A percentile compares a stretch with the other conserved stretches of the same genome.
Conservation (phyloP, 1,140 invertebrate genomes). For the Eciton burchellii region DNA sequence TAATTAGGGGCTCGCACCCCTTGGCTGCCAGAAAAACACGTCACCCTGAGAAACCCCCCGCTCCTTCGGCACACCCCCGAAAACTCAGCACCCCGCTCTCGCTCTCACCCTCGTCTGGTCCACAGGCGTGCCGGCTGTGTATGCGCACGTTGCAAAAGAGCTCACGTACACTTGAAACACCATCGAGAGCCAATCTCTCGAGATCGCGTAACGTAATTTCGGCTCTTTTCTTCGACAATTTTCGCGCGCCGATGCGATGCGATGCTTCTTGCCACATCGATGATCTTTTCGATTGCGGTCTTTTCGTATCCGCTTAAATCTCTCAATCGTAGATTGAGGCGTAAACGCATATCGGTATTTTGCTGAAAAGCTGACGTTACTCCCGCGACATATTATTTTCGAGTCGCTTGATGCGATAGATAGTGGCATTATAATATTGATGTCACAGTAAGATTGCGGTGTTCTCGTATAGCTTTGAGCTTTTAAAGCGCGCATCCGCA, state of each 20-base stretch:
- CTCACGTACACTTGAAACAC: constrained; percentile 3
- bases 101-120: constrained; percentile 12
- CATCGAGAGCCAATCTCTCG: constrained; percentile 4
- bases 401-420: neutral
- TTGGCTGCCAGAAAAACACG: constrained; percentile 84
- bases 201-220: neutral
- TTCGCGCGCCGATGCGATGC: too few relatives aligned
- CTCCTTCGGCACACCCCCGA: neutral
- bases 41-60: constrained; percentile 71
- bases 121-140: constrained; percentile 14
- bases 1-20: constrained; percentile 85
- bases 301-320: too few relatives aligned
- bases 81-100: neutral
- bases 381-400: neutral
- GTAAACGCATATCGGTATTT: neutral
- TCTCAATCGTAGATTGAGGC: too few relatives aligned
- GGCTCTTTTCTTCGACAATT: neutral
- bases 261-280: neutral
- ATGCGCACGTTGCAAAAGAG: constrained; percentile 7
- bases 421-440: neutral
- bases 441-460: neutral
- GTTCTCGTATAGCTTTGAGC: neutral
- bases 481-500: neutral
- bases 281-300: neutral
- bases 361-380: neutral